Evolutionary conservation across 2,888 invertebrate species (phyloP), one percentile per base, ranked within the genome.

Genomic region (Sesia apiformis): DNA sequence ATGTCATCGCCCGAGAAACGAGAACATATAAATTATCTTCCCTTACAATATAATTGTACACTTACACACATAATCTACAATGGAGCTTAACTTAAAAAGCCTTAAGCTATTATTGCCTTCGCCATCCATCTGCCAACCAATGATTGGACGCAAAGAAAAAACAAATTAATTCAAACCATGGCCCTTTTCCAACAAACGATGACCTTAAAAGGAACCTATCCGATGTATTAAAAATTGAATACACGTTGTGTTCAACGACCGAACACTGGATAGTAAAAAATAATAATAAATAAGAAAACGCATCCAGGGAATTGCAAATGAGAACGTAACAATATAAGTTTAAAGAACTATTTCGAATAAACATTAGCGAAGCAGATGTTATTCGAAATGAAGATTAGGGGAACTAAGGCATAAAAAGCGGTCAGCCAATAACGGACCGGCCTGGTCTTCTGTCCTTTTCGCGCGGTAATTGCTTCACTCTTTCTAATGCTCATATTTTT

Each of bases 401-500:
- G 88, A 88, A 87, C 84, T 87, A 85, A 87, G 67, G 78, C 82
- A 88, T 88, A 88, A 89, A 89, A 89, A 87, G 77, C 76, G 81
- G 84, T 84, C 86, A 84, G 81, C 88, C 88, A 88, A 89, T 88
- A 65, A 74, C 71, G 67, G 64, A 59, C 64, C 70, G 63, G 64
- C 63, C 56, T 69, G 64, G 62, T 77, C 64, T 60, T 62, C 72
- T 62, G 66, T 85, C 84, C 71, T 73, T 69, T 65, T 88, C 79
- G 58, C 71, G 56, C 80, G 55, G 54, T 63, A 68, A 65, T 69
- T 69, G 69, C 69, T 66, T 69, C 70, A 66, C 72, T 87, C 84
- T 79, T 78, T 88, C 88, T 89, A 89, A 87, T 86, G 85, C 82
- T 82, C 75, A 81, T 84, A 82, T 88, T 88, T 88, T 88, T 89